Percentiles rank a stretch among this genome's conserved stretches.
phyloP scores from a whole-genome alignment of 2,113 vertebrate genomes.

The Uria lomvia region DNA sequence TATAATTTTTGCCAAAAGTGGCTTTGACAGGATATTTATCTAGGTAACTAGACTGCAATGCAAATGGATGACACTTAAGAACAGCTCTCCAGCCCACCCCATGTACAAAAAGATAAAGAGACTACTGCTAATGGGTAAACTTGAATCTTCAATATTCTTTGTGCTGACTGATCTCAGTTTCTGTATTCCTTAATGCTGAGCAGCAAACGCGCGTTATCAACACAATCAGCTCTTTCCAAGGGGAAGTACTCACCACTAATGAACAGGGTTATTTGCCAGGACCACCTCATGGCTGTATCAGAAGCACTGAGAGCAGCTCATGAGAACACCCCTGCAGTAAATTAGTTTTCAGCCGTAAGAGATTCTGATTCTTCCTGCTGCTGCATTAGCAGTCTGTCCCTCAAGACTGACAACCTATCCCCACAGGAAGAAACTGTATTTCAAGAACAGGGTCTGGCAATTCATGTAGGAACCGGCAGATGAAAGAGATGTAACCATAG shows the following conservation, averaged over 20 bases:
- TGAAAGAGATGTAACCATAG: background rate
- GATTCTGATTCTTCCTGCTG: background rate
- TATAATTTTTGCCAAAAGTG: background rate
- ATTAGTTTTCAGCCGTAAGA: background rate
- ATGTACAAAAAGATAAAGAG: background rate
- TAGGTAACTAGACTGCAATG: background rate
- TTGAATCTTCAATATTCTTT: background rate
- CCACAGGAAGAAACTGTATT: background rate
- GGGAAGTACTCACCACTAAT: background rate
- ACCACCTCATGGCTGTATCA: background rate
- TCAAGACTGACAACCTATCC: background rate
- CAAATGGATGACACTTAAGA: background rate
- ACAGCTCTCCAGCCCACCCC: background rate
- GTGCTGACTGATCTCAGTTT: background rate
- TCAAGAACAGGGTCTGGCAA: background rate
- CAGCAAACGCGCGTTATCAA: background rate
- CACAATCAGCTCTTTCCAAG: background rate
- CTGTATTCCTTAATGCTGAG: background rate
- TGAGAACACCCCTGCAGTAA: background rate
- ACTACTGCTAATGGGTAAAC: background rate
- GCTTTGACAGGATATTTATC: no score
- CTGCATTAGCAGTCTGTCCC: background rate
- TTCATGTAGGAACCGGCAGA: background rate
- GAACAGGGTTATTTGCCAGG: background rate
- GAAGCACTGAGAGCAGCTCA: background rate